Evolutionary conservation across 2,888 invertebrate genomes (phyloP).

Genomic region (Tuberolachnus salignus): DNA sequence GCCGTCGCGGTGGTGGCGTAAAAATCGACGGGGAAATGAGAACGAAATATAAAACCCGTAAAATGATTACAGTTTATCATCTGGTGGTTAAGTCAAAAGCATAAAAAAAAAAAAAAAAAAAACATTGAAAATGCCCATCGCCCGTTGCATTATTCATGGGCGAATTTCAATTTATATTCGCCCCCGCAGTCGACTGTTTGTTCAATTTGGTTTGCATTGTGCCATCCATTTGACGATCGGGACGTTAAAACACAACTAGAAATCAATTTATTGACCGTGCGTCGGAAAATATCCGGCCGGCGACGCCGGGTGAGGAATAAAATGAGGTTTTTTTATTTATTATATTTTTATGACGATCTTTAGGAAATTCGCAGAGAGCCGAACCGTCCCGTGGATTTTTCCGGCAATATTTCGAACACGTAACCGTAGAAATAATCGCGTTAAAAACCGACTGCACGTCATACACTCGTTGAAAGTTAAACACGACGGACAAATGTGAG

Average conservation of each 20-base stretch:
- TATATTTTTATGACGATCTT: not conserved
- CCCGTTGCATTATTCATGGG: slow-evolving; percentile 45
- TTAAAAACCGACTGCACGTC: not conserved
- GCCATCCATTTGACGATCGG: slow-evolving; percentile 31
- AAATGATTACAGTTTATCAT: slow-evolving; percentile 46
- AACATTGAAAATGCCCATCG: slow-evolving; percentile 32
- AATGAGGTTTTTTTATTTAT: not conserved
- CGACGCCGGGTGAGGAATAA: no score
- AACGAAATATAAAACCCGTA: not conserved
- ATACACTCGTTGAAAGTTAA: no score
- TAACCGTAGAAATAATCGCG: not conserved
- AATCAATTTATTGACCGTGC: slow-evolving; percentile 12
- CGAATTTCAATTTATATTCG: slow-evolving; percentile 43
- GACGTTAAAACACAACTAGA: slow-evolving; percentile 8
- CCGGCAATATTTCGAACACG: not conserved
- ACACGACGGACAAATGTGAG: no score
- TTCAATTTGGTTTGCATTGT: slow-evolving; percentile 11
- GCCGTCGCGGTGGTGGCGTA: not conserved
- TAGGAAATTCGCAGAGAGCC: no score
- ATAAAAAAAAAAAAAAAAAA: no score
- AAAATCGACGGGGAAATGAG: not conserved
- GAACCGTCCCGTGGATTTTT: not conserved
- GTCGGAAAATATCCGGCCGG: not conserved
- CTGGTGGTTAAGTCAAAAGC: slow-evolving; percentile 31
- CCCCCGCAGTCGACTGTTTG: slow-evolving; percentile 5